A percentile compares a stretch with the other conserved stretches of the same genome.
Conservation (phyloP, 1,140 invertebrate species). For the Rhyzopertha dominica region DNA sequence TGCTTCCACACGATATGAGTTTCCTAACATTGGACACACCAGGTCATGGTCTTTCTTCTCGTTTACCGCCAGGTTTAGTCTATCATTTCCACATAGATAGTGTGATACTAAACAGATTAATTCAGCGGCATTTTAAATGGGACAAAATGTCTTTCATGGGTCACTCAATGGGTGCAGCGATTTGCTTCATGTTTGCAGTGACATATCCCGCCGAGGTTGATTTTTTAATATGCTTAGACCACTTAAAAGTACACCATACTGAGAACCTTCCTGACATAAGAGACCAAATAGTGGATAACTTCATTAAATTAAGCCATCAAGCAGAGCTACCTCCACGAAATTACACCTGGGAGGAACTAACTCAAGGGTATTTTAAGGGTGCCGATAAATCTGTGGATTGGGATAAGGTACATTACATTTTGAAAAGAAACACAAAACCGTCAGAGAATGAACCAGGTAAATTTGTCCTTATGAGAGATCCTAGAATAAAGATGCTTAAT, state of each 20-base stretch:
- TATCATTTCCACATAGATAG: constrained; percentile 56
- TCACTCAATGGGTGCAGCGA: constrained; percentile 63
- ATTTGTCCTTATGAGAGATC: constrained; percentile 55
- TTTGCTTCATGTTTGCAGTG: constrained; percentile 52
- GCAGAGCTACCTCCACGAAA: too few relatives aligned
- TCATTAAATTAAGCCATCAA: too few relatives aligned
- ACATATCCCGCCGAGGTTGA: constrained; percentile 57
- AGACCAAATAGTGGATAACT: too few relatives aligned
- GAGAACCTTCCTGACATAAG: too few relatives aligned
- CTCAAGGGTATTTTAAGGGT: too few relatives aligned
- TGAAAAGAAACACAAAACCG: too few relatives aligned
- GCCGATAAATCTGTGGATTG: too few relatives aligned
- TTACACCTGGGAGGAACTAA: too few relatives aligned
- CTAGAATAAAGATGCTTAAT: constrained; percentile 27
- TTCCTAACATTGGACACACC: constrained; percentile 64
- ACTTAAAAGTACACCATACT: too few relatives aligned
- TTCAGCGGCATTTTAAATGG: constrained; percentile 62
- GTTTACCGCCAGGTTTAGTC: constrained; percentile 54
- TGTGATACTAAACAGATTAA: too few relatives aligned
- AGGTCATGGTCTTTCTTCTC: constrained; percentile 65
- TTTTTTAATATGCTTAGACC: constrained; percentile 59
- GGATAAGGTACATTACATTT: too few relatives aligned
- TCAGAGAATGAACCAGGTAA: too few relatives aligned
- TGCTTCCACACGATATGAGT: constrained; percentile 54
- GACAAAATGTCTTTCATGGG: constrained; percentile 58